Base-by-base conservation (phyloP, 92 coral and sea anemone species). In the Umimayanthus kanabou region DNA sequence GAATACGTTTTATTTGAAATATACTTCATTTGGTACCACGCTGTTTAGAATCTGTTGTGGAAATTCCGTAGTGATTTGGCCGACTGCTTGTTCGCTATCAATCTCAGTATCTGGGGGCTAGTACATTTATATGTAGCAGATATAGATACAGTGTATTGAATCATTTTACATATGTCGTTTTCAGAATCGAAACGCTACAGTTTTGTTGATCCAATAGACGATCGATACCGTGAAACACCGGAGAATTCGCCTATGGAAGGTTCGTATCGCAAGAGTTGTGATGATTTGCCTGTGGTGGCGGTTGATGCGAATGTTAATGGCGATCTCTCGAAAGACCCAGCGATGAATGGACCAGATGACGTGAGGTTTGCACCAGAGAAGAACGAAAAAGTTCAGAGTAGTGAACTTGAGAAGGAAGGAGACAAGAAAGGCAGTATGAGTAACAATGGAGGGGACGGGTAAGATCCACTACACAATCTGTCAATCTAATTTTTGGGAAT, bases 151-250 rank as follows among this genome's bases (percentile, higher is more conserved):
- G 37, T 33, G 37, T 33, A 33, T 33, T 33, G 37, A 33, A 33
- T 2, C 37, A 33, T 18, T 20, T 14, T 20, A 18, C 22, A 18
- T 25, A 61, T 70, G 87, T 71, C 67, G 45, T 83, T 73, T 69
- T 83, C 79, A 83, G 79, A 71, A 14, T 49, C 87, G n/a, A 83
- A 83, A 67, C 87, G 87, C 47, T 83, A 83, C 78, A 83, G 87
- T 72, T 70, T 83, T 25, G 87, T 70, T 29, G 79, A 83, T 50
- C 77, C 77, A 5, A 71, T 6, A 16, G 53, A 47, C 79, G 64
- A 47, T 47, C 30, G 6, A 20, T 72, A 83, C 39, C 69, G 87
- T 28, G 87, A 83, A 33, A 83, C 78, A 29, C 45, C 69, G 28
- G 37, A 45, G 66, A 30, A 26, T 25, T 50, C 77, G 8, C 37